These are phyloP conservation scores for Megalopta genalis DNA, from an alignment of 1,140 invertebrate genomes.

Conservation along the genomic window DNA sequence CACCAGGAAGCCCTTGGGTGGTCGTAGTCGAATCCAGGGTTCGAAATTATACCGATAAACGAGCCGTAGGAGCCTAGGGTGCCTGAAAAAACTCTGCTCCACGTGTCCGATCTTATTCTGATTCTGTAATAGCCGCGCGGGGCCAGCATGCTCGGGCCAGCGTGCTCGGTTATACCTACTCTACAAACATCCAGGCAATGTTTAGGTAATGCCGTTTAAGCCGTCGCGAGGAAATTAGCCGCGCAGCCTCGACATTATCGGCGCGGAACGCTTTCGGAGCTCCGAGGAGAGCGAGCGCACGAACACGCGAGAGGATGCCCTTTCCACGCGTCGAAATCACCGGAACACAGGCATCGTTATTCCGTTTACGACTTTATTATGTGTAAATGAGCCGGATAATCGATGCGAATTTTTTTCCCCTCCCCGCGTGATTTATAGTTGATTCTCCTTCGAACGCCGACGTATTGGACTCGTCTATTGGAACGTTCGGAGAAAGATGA, in stretches of 20 bases:
- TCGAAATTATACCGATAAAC: conserved; percentile 40
- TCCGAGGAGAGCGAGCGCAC: too few species aligned
- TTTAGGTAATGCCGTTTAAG: too few species aligned
- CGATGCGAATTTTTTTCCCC: neutral
- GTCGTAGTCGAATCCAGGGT: conserved; percentile 31
- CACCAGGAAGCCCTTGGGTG: conserved; percentile 54
- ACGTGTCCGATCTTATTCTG: neutral
- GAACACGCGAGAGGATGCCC: too few species aligned
- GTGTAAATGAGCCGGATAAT: neutral
- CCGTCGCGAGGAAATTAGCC: too few species aligned
- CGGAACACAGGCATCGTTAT: neutral
- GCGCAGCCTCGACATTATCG: too few species aligned
- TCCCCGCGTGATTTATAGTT: neutral
- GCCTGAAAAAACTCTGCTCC: neutral
- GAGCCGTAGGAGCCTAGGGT: neutral
- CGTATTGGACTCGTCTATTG: neutral
- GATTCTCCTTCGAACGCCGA: neutral
- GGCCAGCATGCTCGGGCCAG: too few species aligned
- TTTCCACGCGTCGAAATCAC: neutral
- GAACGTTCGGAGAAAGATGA: neutral
- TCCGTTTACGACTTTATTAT: conserved; percentile 2
- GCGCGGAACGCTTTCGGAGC: neutral
- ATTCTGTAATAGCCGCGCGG: neutral
- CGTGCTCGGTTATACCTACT: too few species aligned
- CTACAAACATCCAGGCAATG: too few species aligned